These are phyloP conservation scores for Euleptes europaea DNA, from an alignment of 2,113 vertebrate species.

Conservation along the genomic window DNA sequence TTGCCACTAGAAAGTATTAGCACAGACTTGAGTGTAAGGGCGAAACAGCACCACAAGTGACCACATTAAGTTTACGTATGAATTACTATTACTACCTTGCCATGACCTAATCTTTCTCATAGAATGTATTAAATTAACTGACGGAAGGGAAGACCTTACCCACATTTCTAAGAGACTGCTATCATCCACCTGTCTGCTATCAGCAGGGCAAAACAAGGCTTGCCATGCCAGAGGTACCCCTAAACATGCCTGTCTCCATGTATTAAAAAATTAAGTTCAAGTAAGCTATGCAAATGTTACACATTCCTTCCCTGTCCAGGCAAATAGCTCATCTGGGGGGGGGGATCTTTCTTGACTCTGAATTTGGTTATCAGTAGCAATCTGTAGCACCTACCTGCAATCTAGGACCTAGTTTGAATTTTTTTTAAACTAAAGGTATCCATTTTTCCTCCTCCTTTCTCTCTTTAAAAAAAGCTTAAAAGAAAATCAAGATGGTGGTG, in stretches of 20 bases:
- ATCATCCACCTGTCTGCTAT: background rate
- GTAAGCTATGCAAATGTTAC: background rate
- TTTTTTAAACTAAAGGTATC: background rate
- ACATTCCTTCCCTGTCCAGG: background rate
- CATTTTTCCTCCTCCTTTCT: background rate
- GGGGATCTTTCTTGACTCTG: background rate
- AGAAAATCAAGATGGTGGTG: background rate
- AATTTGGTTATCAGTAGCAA: background rate
- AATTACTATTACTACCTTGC: fast-evolving
- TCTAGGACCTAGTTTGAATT: background rate
- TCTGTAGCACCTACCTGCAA: background rate
- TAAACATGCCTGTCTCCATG: background rate
- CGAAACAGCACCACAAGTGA: background rate
- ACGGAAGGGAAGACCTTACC: background rate
- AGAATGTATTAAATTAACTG: background rate
- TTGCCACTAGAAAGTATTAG: background rate
- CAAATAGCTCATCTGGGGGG: background rate
- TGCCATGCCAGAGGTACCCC: background rate
- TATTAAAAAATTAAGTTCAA: background rate
- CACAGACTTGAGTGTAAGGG: fast-evolving
- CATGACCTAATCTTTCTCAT: background rate
- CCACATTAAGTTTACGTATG: background rate
- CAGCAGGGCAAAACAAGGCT: background rate
- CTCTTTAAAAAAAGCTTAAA: background rate
- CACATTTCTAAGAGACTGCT: background rate